Conservation (phyloP, 2,113 vertebrate species). For the Asarcornis scutulata region DNA sequence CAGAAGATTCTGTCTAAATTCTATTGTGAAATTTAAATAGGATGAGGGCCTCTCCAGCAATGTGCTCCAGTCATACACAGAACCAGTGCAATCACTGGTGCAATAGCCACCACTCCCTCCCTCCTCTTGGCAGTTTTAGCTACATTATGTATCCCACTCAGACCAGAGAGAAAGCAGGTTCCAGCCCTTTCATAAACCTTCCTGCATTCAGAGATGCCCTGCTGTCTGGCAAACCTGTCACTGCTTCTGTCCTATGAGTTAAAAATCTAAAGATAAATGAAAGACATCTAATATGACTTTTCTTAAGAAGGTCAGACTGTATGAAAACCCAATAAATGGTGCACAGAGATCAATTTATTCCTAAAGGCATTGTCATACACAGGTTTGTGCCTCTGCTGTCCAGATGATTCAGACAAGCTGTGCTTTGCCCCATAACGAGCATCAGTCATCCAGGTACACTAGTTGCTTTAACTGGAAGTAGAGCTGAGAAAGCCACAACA, state of each 20-base stretch:
- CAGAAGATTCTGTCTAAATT: not conserved
- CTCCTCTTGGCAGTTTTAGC: not conserved
- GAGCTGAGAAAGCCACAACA: not conserved
- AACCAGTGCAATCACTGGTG: not conserved
- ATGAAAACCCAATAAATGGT: not conserved
- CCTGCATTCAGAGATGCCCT: not conserved
- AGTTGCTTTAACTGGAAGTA: not conserved
- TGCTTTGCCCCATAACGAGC: not conserved
- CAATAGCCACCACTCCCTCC: not conserved
- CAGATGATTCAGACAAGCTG: not conserved
- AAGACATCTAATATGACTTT: not conserved
- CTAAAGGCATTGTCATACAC: not conserved
- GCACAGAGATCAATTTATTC: not conserved
- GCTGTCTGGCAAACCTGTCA: not conserved
- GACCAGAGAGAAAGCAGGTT: not conserved
- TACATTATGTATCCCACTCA: not conserved
- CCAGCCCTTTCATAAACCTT: not conserved
- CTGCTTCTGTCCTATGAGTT: not conserved
- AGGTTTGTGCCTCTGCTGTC: not conserved
- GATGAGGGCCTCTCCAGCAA: rapidly evolving
- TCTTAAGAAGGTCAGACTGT: not conserved
- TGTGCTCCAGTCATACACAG: not conserved
- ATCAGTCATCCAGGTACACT: not conserved
- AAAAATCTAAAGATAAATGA: not conserved
- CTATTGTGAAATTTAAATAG: no score